Evolutionary conservation across 2,888 invertebrate species (phyloP), one percentile per base, ranked within the genome.

Genomic region (Ichneumoninae sp.): DNA sequence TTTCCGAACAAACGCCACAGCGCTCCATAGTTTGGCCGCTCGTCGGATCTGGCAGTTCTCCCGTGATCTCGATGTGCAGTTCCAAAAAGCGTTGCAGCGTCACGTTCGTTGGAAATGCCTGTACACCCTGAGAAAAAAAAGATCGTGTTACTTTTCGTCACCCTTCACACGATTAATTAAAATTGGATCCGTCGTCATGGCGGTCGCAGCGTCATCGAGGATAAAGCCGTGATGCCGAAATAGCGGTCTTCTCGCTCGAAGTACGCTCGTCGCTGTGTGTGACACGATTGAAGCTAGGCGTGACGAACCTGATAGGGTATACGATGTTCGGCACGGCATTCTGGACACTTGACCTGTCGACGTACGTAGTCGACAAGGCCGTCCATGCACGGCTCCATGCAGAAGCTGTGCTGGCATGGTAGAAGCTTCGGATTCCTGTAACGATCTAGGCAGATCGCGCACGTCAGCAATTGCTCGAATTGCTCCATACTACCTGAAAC

Each of bases 371-470:
- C 98, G 92, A 98, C 98, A 72, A 99, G 95, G 87, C 99, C 98
- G 94, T 99, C 99, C 96, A 99, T 97, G 94, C 99, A 99, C 77
- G 99, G 99, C 93, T 98, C 98, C 97, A 98, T 98, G 93, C 99
- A 99, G 94, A 98, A 99, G 91, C 99, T 99, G 96, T 99, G 99
- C 95, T 99, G 99, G 94, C 99, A 99, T 96, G 99, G 99, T 93
- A 99, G 94, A 93, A 99, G 95, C 95, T 99, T 99, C n/a, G 99
- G 99, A 94, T 98, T 98, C 91, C 98, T 96, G 94, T 97, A 99
- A 92, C 99, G 96, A 95, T 99, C 99, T 94, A 99, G 95, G 94
- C 99, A 99, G 93, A 99, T 98, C 94, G 99, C 98, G 95, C 99
- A 99, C 89, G 98, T 99, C 93, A 99, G 95, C 94, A 99, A 96